A percentile compares a stretch with the other conserved stretches of the same genome.
Evolutionary conservation across 2,888 invertebrate species (phyloP).

Genomic region (Linyphia triangularis): DNA sequence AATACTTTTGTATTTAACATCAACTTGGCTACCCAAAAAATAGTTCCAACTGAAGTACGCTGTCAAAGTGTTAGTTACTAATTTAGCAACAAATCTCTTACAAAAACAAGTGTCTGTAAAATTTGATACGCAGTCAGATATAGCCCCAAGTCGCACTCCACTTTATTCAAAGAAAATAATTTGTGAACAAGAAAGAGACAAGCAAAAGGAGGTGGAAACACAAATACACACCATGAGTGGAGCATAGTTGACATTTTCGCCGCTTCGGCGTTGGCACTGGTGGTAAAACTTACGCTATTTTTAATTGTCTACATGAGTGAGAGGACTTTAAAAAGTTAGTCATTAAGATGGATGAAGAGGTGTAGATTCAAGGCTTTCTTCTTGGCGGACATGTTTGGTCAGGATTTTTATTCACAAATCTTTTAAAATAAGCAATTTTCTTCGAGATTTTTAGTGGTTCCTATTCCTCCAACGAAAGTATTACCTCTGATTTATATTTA

Average conservation of each 20-base stretch:
- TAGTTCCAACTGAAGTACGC: neutral
- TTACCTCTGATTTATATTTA: too few relatives aligned
- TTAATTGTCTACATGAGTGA: slow-evolving; percentile 69
- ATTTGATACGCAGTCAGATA: slow-evolving; percentile 68
- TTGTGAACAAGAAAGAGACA: slow-evolving; percentile 2
- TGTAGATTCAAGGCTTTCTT: neutral
- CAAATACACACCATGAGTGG: slow-evolving; percentile 38
- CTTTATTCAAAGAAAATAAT: neutral
- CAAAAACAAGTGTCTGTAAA: slow-evolving; percentile 72
- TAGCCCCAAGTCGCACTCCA: slow-evolving; percentile 33
- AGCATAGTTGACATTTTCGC: slow-evolving; percentile 70
- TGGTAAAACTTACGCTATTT: slow-evolving; percentile 57
- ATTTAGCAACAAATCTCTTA: slow-evolving; percentile 66
- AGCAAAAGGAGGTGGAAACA: slow-evolving; percentile 12
- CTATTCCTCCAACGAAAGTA: too few relatives aligned
- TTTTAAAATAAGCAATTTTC: too few relatives aligned
- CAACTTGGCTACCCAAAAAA: too few relatives aligned
- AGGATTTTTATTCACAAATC: too few relatives aligned
- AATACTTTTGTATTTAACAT: too few relatives aligned
- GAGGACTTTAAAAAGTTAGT: slow-evolving; percentile 61
- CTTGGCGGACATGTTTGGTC: slow-evolving; percentile 42
- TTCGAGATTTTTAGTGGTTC: too few relatives aligned
- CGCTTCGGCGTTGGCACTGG: slow-evolving; percentile 55
- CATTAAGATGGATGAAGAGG: slow-evolving; percentile 64
- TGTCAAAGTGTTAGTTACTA: slow-evolving; percentile 39